Evolutionary conservation across 2,797 vertebrate genomes (phyloP).

Genomic region (Rhabdomys pumilio): DNA sequence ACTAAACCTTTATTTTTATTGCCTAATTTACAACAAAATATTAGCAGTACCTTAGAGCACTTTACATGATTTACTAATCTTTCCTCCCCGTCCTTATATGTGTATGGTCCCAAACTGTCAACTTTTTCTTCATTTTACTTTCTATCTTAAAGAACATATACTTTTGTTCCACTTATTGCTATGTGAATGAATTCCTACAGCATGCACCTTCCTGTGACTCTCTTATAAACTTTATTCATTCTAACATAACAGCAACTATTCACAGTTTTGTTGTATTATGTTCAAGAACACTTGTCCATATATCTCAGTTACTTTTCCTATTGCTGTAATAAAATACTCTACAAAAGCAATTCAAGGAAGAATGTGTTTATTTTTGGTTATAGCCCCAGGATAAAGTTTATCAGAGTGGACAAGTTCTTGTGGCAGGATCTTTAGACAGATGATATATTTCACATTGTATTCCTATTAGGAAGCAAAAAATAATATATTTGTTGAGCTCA

Average conservation of each 20-base stretch:
- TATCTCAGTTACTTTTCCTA: not conserved
- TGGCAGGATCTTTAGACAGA: not conserved
- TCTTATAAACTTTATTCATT: not conserved
- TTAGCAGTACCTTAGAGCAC: not conserved
- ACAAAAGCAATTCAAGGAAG: not conserved
- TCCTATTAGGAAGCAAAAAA: not conserved
- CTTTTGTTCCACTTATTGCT: not conserved
- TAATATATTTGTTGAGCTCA: not conserved
- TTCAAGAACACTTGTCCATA: not conserved
- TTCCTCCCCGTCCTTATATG: not conserved
- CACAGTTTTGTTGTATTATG: not conserved
- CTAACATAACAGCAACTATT: not conserved
- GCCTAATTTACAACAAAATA: slow-evolving; percentile 28
- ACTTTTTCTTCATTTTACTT: not conserved
- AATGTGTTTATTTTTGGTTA: not conserved
- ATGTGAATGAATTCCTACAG: not conserved
- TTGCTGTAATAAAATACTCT: not conserved
- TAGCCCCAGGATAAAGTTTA: not conserved
- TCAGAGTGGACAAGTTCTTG: not conserved
- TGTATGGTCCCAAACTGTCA: not conserved
- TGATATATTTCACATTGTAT: not conserved
- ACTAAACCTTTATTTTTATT: not conserved
- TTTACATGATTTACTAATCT: not conserved
- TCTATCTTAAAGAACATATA: not conserved
- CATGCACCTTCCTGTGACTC: not conserved